These are phyloP conservation scores for Neolamprologus devosi DNA, from an alignment of 2,113 vertebrate species.

Conservation along the genomic window DNA sequence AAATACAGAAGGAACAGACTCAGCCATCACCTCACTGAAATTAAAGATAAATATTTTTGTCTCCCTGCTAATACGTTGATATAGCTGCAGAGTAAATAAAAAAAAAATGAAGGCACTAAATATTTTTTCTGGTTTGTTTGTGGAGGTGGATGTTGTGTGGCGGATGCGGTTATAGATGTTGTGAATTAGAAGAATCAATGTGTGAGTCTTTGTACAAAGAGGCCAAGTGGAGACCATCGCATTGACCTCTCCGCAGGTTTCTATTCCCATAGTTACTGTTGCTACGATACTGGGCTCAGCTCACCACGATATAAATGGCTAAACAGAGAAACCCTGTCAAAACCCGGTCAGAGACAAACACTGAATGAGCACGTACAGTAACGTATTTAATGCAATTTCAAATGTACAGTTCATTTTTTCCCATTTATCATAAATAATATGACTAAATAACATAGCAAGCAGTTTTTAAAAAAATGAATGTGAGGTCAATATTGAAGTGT, in stretches of 20 bases:
- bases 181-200: conserved; percentile 45
- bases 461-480: neutral
- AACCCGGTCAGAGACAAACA: neutral
- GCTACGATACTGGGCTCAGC: conserved; percentile 51
- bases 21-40: neutral
- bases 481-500: neutral
- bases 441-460: neutral
- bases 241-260: conserved; percentile 54
- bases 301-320: conserved; percentile 22
- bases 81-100: neutral
- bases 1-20: neutral
- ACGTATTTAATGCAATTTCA: neutral
- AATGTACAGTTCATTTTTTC: neutral
- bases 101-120: neutral
- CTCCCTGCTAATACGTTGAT: neutral
- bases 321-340: neutral
- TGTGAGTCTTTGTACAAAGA: conserved; percentile 28
- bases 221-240: conserved; percentile 47
- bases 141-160: neutral
- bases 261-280: conserved; percentile 62
- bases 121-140: neutral
- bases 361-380: neutral
- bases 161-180: neutral
- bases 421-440: neutral
- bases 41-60: neutral